Evolutionary conservation across 2,888 invertebrate genomes (phyloP), one percentile per base, ranked within the genome.

Genomic region (Brachypterus glaber): DNA sequence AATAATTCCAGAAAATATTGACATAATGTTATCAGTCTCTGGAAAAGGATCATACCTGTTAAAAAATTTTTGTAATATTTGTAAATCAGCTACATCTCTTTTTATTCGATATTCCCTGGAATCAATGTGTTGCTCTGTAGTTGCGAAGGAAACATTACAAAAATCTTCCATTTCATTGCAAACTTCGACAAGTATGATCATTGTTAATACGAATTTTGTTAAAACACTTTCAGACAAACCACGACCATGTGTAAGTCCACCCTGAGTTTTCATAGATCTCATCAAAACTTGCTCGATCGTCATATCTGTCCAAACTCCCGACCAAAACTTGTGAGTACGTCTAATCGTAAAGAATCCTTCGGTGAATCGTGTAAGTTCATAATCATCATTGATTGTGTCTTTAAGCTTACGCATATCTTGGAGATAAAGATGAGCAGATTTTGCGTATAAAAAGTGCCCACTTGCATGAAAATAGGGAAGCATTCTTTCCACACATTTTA

Each of bases 391-490:
- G 4, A 11, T 27, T 4, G 27, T 27, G 5, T 27, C 27, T 27
- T 27, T 13, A 9, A 27, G 12, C 12, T 27, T 27, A 9, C 8
- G 7, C 53, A 50, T 56, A 27, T 42, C 40, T 55, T 36, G 45
- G 8, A 48, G 36, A 44, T 50, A 48, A 30, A 49, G 37, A 27
- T 45, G 45, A 11, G 45, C 44, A 26, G 42, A 58, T 46, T 54
- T 57, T 4, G 56, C 56, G 12, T 33, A 60, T 4, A 47, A 34
- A 32, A 59, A 58, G 49, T 66, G 58, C 17, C 63, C 62, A 43
- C 34, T 27, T 4, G 58, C 57, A 41, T 62, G 54, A 48, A 59
- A 61, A 56, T 55, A 54, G 2, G 58, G 57, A 17, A 62, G 51
- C 57, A 59, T 62, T 55, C 47, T 43, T 43, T 25, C 24, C 16